Evolutionary conservation across 2,797 vertebrate genomes (phyloP).

Genomic region (Scleropages formosus): DNA sequence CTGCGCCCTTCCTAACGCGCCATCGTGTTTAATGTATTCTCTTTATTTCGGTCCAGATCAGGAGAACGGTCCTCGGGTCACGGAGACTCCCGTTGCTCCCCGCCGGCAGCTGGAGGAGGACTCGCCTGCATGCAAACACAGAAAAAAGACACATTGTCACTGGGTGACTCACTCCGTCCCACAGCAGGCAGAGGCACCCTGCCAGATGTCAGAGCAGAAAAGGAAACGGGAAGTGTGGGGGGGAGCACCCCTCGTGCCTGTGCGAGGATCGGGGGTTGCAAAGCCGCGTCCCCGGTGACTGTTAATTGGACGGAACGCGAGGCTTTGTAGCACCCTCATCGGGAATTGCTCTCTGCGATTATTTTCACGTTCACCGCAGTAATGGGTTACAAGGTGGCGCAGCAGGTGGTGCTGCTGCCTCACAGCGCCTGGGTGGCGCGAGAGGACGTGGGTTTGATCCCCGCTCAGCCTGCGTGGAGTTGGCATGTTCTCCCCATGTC

Average conservation of each 20-base stretch:
- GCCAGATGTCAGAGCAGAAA: background rate
- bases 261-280: background rate
- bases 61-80: conserved; percentile 2
- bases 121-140: background rate
- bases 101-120: background rate
- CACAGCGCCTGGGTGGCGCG: too few relatives aligned
- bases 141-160: background rate
- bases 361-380: too few relatives aligned
- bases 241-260: background rate
- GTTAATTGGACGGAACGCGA: too few relatives aligned
- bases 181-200: background rate
- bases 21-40: background rate
- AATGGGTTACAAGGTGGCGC: too few relatives aligned
- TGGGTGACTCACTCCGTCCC: background rate
- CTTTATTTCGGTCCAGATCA: background rate
- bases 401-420: too few relatives aligned
- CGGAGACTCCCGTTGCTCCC: background rate
- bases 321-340: too few relatives aligned
- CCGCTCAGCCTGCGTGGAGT: too few relatives aligned
- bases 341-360: too few relatives aligned
- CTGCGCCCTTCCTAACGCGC: background rate
- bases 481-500: too few relatives aligned
- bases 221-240: background rate
- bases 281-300: too few relatives aligned
- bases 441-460: too few relatives aligned